phyloP scores from a whole-genome alignment of 2,888 invertebrate species.

The Dugesia japonica region DNA sequence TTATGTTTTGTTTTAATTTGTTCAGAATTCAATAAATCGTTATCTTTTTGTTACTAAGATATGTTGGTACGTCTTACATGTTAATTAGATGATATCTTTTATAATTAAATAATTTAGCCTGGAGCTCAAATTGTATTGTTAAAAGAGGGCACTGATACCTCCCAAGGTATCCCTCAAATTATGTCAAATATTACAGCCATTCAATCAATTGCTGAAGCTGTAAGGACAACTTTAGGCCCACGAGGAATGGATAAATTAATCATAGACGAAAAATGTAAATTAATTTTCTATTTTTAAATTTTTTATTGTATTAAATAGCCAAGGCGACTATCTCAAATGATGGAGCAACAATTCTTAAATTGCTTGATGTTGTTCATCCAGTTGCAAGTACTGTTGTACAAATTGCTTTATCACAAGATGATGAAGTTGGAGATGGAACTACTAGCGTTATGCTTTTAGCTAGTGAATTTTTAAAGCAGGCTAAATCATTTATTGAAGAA shows the following conservation, averaged over 20 bases:
- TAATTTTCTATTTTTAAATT: slow-evolving; percentile 24
- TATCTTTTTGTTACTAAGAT: not conserved
- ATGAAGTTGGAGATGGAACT: slow-evolving; percentile 86
- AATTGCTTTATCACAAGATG: slow-evolving; percentile 78
- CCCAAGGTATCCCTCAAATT: slow-evolving; percentile 81
- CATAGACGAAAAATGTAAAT: slow-evolving; percentile 61
- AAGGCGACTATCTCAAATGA: slow-evolving; percentile 95
- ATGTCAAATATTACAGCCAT: slow-evolving; percentile 94
- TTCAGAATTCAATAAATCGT: not conserved
- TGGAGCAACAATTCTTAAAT: slow-evolving; percentile 93
- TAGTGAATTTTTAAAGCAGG: slow-evolving; percentile 79
- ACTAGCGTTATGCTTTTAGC: slow-evolving; percentile 88
- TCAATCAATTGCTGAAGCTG: slow-evolving; percentile 76
- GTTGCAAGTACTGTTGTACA: slow-evolving; percentile 93
- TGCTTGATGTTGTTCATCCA: slow-evolving; percentile 90
- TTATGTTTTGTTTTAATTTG: not conserved
- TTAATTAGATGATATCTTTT: not conserved
- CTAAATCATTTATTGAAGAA: slow-evolving; percentile 87
- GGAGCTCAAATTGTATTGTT: slow-evolving; percentile 62
- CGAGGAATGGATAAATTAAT: slow-evolving; percentile 98
- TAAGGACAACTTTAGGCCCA: slow-evolving; percentile 88
- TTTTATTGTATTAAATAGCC: slow-evolving; percentile 41
- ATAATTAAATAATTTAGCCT: not conserved
- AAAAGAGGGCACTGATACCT: slow-evolving; percentile 80
- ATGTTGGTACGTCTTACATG: not conserved